Percentiles rank a stretch among this genome's conserved stretches.
Conservation (phyloP, 37 sponge, comb jelly and placozoan species). For the Oopsacas minuta region DNA sequence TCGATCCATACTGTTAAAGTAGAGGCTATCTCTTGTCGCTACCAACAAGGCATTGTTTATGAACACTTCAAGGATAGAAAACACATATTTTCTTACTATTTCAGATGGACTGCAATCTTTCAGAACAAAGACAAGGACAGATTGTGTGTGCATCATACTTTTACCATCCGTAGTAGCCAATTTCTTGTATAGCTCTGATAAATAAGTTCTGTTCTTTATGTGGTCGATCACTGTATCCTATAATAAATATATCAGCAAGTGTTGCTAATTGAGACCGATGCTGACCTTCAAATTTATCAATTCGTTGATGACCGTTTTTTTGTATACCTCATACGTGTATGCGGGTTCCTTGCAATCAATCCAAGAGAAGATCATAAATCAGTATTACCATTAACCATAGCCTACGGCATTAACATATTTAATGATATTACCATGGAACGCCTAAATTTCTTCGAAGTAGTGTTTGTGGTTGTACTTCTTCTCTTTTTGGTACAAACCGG, state of each 20-base stretch:
- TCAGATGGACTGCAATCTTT: not conserved
- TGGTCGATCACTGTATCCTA: not conserved
- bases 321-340: not conserved
- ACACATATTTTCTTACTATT: not conserved
- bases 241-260: not conserved
- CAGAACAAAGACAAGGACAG: not conserved
- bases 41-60: not conserved
- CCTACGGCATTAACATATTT: not conserved
- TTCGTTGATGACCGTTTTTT: not conserved
- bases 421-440: not conserved
- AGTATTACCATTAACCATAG: too few species aligned
- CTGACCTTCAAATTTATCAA: not conserved
- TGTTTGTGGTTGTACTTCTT: not conserved
- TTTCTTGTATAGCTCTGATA: not conserved
- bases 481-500: not conserved
- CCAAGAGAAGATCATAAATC: not conserved
- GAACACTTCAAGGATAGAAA: not conserved
- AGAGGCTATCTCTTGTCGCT: not conserved
- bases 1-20: not conserved
- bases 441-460: not conserved
- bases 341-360: not conserved
- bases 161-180: not conserved
- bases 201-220: not conserved
- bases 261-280: not conserved
- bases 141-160: not conserved